Base-by-base conservation (phyloP, 1,140 invertebrate genomes). In the Matsumurasca onukii region DNA sequence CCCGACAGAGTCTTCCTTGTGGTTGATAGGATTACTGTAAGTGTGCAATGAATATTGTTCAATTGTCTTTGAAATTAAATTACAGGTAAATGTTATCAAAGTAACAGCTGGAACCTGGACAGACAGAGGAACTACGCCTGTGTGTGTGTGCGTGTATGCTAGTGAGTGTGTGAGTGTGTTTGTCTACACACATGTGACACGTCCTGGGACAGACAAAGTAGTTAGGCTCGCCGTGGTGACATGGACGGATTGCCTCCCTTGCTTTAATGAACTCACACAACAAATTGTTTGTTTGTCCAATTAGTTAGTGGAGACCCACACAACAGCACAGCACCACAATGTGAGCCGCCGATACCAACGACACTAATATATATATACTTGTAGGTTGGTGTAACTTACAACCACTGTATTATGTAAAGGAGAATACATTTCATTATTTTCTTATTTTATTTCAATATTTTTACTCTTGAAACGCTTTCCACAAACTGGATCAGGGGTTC, bases 271-370 rank as follows among this genome's bases (percentile, higher is more conserved):
- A n/a, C n/a, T n/a, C n/a, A n/a, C 24, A 59, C 55, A 59, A 59
- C 55, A 59, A 59, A 59, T 59, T 59, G 55, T 59, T 59, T 59
- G 55, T 59, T 59, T 59, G 25, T 25, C 55, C 55, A 59, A 59
- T 59, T 59, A 59, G 55, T 29, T 5, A 22, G 24, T n/a, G 24
- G 25, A 13, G 22, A 5, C 1, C 22, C 22, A n/a, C 9, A 9
- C 9, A 25, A 25, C 55, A 59, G 55, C 30, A 27, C 30, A 27
- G 30, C 55, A 59, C 30, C 55, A 27, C 12, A 27, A 27, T 59
- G 55, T 22, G n/a, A 17, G 3, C 17, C 49, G 17, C 5, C 49
- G n/a, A 17, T 20, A 51, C n/a, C n/a, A 51, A 51, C 49, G 5
- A 51, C 24, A 20, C 5, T 22, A 17, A 20, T 51, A 12, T 22